Evolutionary conservation across 2,797 vertebrate genomes (phyloP).

Genomic region (Agapornis canus): DNA sequence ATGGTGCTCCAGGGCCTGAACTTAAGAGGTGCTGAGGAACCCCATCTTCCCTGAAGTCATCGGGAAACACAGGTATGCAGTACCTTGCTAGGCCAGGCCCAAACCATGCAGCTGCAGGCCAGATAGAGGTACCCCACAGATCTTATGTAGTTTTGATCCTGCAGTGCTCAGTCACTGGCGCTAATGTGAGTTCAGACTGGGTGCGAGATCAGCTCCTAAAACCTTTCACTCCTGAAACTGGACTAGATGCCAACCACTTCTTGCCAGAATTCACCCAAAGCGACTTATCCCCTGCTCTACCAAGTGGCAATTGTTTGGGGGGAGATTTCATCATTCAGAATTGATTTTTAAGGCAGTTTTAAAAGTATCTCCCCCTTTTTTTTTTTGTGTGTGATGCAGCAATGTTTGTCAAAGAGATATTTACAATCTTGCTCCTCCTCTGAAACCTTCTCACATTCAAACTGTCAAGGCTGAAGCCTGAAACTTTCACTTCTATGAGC

Average conservation of each 20-base stretch:
- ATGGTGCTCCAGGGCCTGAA: slow-evolving; percentile 57
- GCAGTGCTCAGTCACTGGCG: slow-evolving; percentile 10
- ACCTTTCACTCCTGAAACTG: not conserved
- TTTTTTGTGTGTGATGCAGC: slow-evolving; percentile 62
- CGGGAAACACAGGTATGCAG: not conserved
- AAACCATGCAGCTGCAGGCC: not conserved
- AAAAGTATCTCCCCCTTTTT: slow-evolving; percentile 34
- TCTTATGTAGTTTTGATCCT: slow-evolving; percentile 2
- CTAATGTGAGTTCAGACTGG: slow-evolving; percentile 35
- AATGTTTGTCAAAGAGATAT: slow-evolving; percentile 57
- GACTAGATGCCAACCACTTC: slow-evolving; percentile 17
- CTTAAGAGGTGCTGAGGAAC: slow-evolving; percentile 45
- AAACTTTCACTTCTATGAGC: slow-evolving; percentile 12
- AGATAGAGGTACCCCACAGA: not conserved
- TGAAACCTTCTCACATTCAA: slow-evolving; percentile 52
- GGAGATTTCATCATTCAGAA: slow-evolving; percentile 36
- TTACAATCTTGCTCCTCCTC: slow-evolving; percentile 42
- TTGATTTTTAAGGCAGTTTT: slow-evolving; percentile 69
- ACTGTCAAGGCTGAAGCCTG: slow-evolving; percentile 22
- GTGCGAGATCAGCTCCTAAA: slow-evolving; percentile 37
- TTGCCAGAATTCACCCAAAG: slow-evolving; percentile 57
- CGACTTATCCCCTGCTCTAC: slow-evolving; percentile 22
- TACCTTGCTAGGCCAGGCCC: not conserved
- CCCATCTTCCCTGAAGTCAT: slow-evolving; percentile 51
- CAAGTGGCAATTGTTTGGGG: slow-evolving; percentile 12